These are phyloP conservation scores for Ctenopoma kingsleyae DNA, from an alignment of 2,797 vertebrate species.

Conservation along the genomic window DNA sequence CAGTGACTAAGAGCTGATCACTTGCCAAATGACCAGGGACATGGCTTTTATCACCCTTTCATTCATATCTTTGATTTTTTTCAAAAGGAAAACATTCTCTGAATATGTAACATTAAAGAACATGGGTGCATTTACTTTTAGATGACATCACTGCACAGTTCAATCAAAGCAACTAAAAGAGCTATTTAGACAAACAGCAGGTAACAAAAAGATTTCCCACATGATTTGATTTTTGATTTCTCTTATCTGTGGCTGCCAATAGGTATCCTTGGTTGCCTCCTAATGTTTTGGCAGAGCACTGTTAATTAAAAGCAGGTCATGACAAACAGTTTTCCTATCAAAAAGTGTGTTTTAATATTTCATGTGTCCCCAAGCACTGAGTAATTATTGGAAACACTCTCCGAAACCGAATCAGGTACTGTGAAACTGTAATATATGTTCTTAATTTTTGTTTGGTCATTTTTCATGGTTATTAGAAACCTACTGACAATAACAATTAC, in stretches of 20 bases:
- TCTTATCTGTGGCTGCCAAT: slow-evolving; percentile 9
- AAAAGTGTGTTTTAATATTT: slow-evolving; percentile 49
- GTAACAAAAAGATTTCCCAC: slow-evolving; percentile 8
- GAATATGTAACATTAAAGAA: slow-evolving; percentile 54
- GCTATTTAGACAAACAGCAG: slow-evolving; percentile 20
- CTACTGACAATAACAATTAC: neutral
- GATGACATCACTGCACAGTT: slow-evolving; percentile 47
- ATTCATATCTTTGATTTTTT: slow-evolving; percentile 57
- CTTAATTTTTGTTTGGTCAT: slow-evolving; percentile 8
- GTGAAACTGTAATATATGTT: slow-evolving; percentile 13
- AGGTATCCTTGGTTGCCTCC: slow-evolving; percentile 23
- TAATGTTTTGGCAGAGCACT: slow-evolving; percentile 28
- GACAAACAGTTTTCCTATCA: slow-evolving; percentile 28
- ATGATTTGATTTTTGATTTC: slow-evolving; percentile 1
- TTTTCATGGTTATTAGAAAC: neutral
- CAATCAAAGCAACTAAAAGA: slow-evolving; percentile 37
- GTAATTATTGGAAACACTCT: slow-evolving; percentile 28
- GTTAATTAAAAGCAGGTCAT: slow-evolving; percentile 37
- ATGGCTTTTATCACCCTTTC: slow-evolving; percentile 58
- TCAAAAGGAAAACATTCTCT: slow-evolving; percentile 47
- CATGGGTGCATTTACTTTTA: slow-evolving; percentile 40
- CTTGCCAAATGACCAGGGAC: slow-evolving; percentile 66
- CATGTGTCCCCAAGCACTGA: slow-evolving; percentile 32
- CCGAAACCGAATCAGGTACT: slow-evolving; percentile 39
- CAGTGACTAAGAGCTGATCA: slow-evolving; percentile 61